Percentiles rank a stretch among this genome's conserved stretches.
phyloP scores from a whole-genome alignment of 1,140 invertebrate genomes.

The Drosophila lacteicornis region DNA sequence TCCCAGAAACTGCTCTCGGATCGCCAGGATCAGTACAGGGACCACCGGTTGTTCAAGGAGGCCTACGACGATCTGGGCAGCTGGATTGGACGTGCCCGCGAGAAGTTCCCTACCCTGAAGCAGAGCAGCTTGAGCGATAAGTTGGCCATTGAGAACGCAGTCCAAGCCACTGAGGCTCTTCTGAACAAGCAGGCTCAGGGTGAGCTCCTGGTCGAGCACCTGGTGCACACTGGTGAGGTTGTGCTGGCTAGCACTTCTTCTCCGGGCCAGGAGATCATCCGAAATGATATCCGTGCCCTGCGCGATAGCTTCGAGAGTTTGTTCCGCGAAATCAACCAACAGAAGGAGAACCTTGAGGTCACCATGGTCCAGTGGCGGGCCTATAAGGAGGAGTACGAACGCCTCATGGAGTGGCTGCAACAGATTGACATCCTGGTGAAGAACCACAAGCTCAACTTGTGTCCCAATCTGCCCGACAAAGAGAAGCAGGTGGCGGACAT shows the following conservation, averaged over 20 bases:
- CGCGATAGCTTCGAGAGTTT: constrained; percentile 93
- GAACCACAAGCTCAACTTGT: constrained; percentile 93
- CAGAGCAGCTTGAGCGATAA: constrained; percentile 94
- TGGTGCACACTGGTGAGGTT: constrained; percentile 94
- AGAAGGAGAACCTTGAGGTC: constrained; percentile 93
- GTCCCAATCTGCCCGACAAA: constrained; percentile 93
- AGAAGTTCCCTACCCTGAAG: constrained; percentile 94
- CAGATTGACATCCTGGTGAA: constrained; percentile 96
- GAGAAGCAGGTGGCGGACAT: constrained; percentile 93
- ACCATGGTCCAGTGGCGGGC: constrained; percentile 94
- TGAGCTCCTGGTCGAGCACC: constrained; percentile 93
- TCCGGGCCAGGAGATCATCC: constrained; percentile 92
- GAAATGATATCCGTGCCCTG: constrained; percentile 93
- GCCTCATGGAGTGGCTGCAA: constrained; percentile 96
- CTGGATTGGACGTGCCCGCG: constrained; percentile 93
- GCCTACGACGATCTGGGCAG: constrained; percentile 94
- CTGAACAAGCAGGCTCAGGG: constrained; percentile 96
- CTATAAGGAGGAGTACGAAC: constrained; percentile 96
- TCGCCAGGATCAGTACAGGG: constrained; percentile 93
- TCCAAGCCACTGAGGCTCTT: constrained; percentile 93
- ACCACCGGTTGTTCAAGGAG: constrained; percentile 95
- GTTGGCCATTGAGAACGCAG: constrained; percentile 94
- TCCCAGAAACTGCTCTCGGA: constrained; percentile 91
- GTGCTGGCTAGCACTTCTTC: constrained; percentile 92
- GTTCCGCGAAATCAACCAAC: constrained; percentile 93